A percentile compares a stretch with the other conserved stretches of the same genome.
Evolutionary conservation across 2,797 vertebrate species (phyloP).

Genomic region (Myotis myotis): DNA sequence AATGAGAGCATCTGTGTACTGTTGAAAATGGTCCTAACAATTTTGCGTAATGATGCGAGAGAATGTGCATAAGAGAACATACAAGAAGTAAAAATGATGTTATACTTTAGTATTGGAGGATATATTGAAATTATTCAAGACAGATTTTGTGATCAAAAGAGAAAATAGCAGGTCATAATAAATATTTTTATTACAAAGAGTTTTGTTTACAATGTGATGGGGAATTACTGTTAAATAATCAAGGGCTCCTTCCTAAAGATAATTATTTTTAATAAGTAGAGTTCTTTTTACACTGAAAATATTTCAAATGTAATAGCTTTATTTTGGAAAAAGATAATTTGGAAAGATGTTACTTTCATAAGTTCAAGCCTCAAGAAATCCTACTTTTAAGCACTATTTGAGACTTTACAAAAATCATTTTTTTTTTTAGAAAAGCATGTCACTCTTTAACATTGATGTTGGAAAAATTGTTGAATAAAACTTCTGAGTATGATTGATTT

Average conservation of each 20-base stretch:
- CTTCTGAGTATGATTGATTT: background rate
- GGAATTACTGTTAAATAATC: background rate
- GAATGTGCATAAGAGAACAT: background rate
- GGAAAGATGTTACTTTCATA: background rate
- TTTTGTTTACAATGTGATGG: background rate
- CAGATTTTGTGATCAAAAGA: background rate
- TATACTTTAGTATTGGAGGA: background rate
- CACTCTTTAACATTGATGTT: background rate
- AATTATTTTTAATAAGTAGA: constrained; percentile 9
- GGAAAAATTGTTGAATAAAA: background rate
- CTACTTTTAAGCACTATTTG: background rate
- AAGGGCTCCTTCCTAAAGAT: background rate
- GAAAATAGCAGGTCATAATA: background rate
- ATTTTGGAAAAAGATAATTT: background rate
- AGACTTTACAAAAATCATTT: background rate
- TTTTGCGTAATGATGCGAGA: background rate
- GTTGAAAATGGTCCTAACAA: background rate
- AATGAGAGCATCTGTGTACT: background rate
- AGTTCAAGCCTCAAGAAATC: background rate
- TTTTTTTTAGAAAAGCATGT: background rate
- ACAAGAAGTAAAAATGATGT: background rate
- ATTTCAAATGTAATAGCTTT: background rate
- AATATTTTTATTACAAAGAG: background rate
- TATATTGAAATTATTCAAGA: background rate
- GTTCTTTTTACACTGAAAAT: background rate